Base-by-base conservation (phyloP, 2,113 vertebrate species). In the Anas platyrhynchos region DNA sequence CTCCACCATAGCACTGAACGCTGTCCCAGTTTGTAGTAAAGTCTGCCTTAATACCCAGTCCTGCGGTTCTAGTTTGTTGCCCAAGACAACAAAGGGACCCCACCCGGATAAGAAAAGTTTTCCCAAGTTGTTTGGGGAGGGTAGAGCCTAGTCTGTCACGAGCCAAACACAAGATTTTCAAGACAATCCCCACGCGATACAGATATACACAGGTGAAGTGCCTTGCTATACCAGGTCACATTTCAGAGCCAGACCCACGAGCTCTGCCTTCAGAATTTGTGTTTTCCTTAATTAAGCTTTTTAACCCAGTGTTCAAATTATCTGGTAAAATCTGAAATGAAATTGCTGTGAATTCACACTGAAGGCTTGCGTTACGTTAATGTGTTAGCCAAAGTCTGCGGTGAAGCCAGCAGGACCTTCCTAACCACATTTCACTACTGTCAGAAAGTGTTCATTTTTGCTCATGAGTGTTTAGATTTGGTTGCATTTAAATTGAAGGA, bases 1-100 rank as follows among this genome's bases (percentile, higher is more conserved):
- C 1, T 11, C 6, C 41, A 2, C 26, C 6, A 0, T 3, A 52
- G 46, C 66, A 5, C 46, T 27, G 11, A 10, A 7, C 50, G 2
- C 25, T 63, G 36, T 55, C 55, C 23, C 31, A 8, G 26, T 27
- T 25, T 50, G 25, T 6, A 0, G 38, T 2, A 6, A 82, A 17
- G 61, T 61, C 43, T 38, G 34, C 65, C 46, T 41, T 17, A 36
- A 6, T 48, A 36, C 31, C 41, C 16, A 21, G 4, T 4, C 38
- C 77, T 66, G 29, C 8, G 18, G 2, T 3, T 44, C 14, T 50
- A 3, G 23, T 46, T 59, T n/a, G 13, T 55, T 41, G 66, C 48
- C 56, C 44, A 5, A 46, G 67, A 43, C 62, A 63, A 1, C 55
- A 83, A 38, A 16, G 14, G 7, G 62, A 71, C 20, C 27, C 11